These are phyloP conservation scores for Plectrocnemia conspersa DNA, from an alignment of 1,140 invertebrate species.

Conservation along the genomic window DNA sequence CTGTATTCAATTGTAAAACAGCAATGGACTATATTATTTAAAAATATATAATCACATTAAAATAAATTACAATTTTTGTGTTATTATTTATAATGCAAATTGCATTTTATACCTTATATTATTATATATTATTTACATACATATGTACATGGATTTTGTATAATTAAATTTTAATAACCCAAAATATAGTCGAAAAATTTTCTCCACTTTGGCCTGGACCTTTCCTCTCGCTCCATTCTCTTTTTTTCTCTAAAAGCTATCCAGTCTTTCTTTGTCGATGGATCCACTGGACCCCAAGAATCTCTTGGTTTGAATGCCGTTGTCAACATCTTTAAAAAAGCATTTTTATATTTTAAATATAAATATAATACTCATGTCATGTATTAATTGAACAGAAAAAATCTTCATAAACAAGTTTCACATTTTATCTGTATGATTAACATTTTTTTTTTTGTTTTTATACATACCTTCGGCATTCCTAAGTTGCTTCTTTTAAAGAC, in stretches of 20 bases:
- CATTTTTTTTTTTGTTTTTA: too few relatives aligned
- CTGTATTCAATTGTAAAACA: too few relatives aligned
- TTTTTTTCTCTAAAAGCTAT: conserved; percentile 23
- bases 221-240: conserved; percentile 9
- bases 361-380: neutral
- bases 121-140: neutral
- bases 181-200: conserved; percentile 20
- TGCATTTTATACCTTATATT: too few relatives aligned
- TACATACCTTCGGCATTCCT: neutral
- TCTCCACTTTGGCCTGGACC: neutral
- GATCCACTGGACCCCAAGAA: conserved; percentile 24
- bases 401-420: too few relatives aligned
- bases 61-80: too few relatives aligned
- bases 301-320: conserved; percentile 20
- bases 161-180: conserved; percentile 25
- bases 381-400: conserved; percentile 1
- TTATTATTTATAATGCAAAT: too few relatives aligned
- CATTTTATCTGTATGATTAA: too few relatives aligned
- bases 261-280: conserved; percentile 27
- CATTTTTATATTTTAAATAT: neutral
- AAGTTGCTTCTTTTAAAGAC: conserved; percentile 43
- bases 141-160: too few relatives aligned
- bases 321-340: conserved; percentile 22
- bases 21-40: too few relatives aligned
- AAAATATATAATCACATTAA: too few relatives aligned